Evolutionary conservation across 92 coral and sea anemone species (phyloP).

Genomic region (Heteractis magnifica): DNA sequence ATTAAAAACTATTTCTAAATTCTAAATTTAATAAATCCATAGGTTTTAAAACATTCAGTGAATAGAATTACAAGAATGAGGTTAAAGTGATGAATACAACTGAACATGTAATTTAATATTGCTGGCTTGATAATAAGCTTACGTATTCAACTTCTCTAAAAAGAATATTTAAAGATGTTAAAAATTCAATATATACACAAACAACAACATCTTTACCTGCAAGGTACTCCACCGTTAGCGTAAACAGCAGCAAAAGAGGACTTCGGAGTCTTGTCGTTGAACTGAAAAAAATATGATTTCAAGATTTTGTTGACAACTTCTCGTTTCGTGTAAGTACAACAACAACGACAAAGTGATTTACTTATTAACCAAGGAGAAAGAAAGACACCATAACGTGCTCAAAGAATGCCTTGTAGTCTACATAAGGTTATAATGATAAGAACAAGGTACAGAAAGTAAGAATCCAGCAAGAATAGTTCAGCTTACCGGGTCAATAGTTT

Average conservation of each 20-base stretch:
- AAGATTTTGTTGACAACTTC: constrained; percentile 17
- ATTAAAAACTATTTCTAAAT: too few species aligned
- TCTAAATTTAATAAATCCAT: too few species aligned
- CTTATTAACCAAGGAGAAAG: background rate
- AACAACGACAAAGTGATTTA: background rate
- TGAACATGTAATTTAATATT: too few species aligned
- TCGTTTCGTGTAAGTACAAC: background rate
- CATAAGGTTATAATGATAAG: background rate
- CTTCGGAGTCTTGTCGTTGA: constrained; percentile 84
- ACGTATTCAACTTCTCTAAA: background rate
- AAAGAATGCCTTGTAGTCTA: background rate
- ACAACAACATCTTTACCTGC: constrained; percentile 63
- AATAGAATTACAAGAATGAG: background rate
- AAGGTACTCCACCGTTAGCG: constrained; percentile 93
- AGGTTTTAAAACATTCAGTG: background rate
- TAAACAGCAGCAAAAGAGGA: constrained; percentile 94
- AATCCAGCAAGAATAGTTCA: background rate
- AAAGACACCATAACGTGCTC: background rate
- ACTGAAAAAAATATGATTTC: constrained; percentile 44
- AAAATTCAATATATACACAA: background rate
- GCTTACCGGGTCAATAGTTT: constrained; percentile 91
- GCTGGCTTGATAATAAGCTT: background rate
- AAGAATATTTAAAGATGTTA: background rate
- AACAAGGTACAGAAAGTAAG: background rate
- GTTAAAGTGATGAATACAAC: too few species aligned